Evolutionary conservation across 2,797 vertebrate species (phyloP).

Genomic region (Hozukius guyotensis): DNA sequence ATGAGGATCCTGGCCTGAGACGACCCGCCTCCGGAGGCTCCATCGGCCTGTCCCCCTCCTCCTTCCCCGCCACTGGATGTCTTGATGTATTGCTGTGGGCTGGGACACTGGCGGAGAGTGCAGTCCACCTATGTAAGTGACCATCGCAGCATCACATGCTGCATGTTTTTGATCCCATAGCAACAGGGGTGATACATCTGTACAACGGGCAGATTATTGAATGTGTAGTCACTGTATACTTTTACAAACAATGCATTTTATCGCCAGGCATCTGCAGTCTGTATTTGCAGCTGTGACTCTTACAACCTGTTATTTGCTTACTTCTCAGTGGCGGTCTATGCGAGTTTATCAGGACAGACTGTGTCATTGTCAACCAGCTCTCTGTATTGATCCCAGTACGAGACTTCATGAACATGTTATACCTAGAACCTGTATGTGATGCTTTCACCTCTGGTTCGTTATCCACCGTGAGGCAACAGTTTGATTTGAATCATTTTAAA

Average conservation of each 20-base stretch:
- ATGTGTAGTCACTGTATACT: neutral
- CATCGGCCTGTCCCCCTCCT: conserved; percentile 60
- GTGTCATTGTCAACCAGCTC: conserved; percentile 29
- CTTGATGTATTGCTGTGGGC: conserved; percentile 99
- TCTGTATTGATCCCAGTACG: conserved; percentile 22
- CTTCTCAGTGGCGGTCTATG: neutral
- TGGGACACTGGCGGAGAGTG: conserved; percentile 95
- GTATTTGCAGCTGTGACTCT: neutral
- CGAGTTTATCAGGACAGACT: conserved; percentile 41
- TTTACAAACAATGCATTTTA: neutral
- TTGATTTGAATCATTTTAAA: conserved; percentile 16
- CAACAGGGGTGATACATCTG: conserved; percentile 36
- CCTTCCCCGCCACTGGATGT: conserved; percentile 84
- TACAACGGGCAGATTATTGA: neutral
- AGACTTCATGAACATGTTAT: conserved; percentile 19
- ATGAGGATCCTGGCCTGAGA: conserved; percentile 64
- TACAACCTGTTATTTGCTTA: conserved; percentile 35
- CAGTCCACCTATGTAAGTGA: conserved; percentile 94
- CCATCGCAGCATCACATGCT: conserved; percentile 33
- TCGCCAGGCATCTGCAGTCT: conserved; percentile 7
- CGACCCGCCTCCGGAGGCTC: conserved; percentile 58
- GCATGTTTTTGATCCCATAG: conserved; percentile 57
- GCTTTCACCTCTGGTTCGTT: conserved; percentile 7
- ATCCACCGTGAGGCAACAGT: conserved; percentile 25
- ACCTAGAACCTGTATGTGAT: neutral